A percentile compares a stretch with the other conserved stretches of the same genome.
Conservation (phyloP, 2,888 invertebrate species). For the Erannis defoliaria region DNA sequence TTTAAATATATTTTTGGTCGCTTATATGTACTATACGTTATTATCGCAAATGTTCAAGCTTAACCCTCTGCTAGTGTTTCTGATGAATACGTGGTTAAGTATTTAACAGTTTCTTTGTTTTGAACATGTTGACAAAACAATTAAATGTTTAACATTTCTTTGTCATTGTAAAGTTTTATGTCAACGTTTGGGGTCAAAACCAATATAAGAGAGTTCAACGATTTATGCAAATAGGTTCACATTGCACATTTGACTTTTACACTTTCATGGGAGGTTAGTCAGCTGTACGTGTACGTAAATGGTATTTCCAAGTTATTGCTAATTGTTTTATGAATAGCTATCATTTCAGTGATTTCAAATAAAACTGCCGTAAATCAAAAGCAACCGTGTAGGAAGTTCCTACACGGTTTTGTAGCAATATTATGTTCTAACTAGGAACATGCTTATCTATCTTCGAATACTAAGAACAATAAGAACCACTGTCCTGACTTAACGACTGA, state of each 20-base stretch:
- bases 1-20: too few relatives aligned
- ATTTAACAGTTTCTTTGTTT: not conserved
- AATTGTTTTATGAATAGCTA: too few relatives aligned
- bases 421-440: too few relatives aligned
- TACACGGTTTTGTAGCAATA: too few relatives aligned
- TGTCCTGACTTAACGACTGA: too few relatives aligned
- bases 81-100: not conserved
- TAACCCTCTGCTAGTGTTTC: not conserved
- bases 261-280: not conserved
- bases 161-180: constrained; percentile 4
- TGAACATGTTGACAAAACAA: not conserved
- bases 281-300: not conserved
- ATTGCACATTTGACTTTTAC: not conserved
- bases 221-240: not conserved
- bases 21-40: too few relatives aligned
- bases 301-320: not conserved
- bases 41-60: too few relatives aligned
- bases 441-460: too few relatives aligned
- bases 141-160: constrained; percentile 9
- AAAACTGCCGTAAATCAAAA: too few relatives aligned
- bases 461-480: too few relatives aligned
- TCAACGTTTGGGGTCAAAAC: not conserved
- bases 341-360: too few relatives aligned
- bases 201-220: constrained; percentile 4
- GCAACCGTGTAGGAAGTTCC: too few relatives aligned